Evolutionary conservation across 2,888 invertebrate species (phyloP).

Genomic region (Lycia hirtaria): DNA sequence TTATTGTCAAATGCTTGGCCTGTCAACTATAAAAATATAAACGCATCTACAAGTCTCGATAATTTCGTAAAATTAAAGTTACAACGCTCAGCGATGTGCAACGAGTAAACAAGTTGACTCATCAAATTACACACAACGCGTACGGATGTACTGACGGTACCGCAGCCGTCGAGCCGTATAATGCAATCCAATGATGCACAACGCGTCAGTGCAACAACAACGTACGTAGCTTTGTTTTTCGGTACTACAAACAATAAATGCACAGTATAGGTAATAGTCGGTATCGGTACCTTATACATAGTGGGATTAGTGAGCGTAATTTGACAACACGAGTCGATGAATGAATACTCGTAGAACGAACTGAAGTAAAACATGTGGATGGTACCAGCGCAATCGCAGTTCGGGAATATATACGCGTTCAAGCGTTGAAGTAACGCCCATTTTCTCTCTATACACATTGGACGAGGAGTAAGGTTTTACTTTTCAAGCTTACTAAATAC

Average conservation of each 20-base stretch:
- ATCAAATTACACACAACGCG: slow-evolving; percentile 40
- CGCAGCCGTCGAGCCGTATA: slow-evolving; percentile 43
- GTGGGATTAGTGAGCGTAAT: background rate
- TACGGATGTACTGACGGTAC: slow-evolving; percentile 27
- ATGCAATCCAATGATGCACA: slow-evolving; percentile 52
- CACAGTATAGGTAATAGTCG: background rate
- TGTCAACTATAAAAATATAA: too few relatives aligned
- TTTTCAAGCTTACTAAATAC: too few relatives aligned
- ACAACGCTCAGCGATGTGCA: slow-evolving; percentile 53
- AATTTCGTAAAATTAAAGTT: slow-evolving; percentile 68
- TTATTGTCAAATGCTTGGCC: too few relatives aligned
- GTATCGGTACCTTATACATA: slow-evolving; percentile 11
- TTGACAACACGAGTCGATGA: slow-evolving; percentile 11
- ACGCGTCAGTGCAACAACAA: slow-evolving; percentile 46
- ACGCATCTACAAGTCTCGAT: too few relatives aligned
- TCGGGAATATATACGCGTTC: too few relatives aligned
- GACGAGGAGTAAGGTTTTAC: too few relatives aligned
- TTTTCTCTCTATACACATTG: too few relatives aligned
- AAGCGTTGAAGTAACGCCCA: too few relatives aligned
- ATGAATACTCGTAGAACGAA: slow-evolving; percentile 10
- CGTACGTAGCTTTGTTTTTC: slow-evolving; percentile 6
- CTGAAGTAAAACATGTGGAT: background rate
- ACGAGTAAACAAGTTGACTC: slow-evolving; percentile 64
- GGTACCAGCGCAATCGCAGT: background rate
- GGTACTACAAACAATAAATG: background rate